These are phyloP conservation scores for Ailurus styani DNA, from an alignment of 2,113 vertebrate species.

Conservation along the genomic window DNA sequence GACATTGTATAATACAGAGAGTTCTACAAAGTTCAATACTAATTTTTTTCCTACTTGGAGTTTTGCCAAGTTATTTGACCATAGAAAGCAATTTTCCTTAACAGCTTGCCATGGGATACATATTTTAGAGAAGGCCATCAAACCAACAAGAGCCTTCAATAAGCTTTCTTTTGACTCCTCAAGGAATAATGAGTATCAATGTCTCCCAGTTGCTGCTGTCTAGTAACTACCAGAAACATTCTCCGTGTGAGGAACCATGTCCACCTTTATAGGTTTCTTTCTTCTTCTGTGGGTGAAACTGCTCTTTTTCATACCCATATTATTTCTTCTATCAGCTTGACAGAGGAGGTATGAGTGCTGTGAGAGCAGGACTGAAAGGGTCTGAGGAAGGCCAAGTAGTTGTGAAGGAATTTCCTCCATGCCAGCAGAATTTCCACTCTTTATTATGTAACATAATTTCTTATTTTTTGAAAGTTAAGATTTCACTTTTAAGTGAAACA, in stretches of 20 bases:
- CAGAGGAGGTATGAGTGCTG: rapidly evolving
- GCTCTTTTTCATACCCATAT: neutral
- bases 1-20: neutral
- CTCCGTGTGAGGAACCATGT: neutral
- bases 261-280: neutral
- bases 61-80: neutral
- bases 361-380: neutral
- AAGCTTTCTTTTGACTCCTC: neutral
- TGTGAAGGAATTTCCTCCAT: neutral
- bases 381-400: neutral
- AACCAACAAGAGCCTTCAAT: neutral
- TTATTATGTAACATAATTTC: neutral
- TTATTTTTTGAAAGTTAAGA: neutral
- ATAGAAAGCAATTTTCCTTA: neutral
- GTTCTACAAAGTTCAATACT: neutral
- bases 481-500: neutral
- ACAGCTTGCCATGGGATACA: neutral
- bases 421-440: neutral
- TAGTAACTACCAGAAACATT: neutral
- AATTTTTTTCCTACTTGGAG: neutral
- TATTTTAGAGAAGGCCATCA: neutral
- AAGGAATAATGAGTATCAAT: neutral
- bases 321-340: neutral
- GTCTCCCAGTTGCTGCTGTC: neutral
- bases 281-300: neutral